These are phyloP conservation scores for Embiotoca jacksoni DNA, from an alignment of 2,113 vertebrate genomes.

Conservation along the genomic window DNA sequence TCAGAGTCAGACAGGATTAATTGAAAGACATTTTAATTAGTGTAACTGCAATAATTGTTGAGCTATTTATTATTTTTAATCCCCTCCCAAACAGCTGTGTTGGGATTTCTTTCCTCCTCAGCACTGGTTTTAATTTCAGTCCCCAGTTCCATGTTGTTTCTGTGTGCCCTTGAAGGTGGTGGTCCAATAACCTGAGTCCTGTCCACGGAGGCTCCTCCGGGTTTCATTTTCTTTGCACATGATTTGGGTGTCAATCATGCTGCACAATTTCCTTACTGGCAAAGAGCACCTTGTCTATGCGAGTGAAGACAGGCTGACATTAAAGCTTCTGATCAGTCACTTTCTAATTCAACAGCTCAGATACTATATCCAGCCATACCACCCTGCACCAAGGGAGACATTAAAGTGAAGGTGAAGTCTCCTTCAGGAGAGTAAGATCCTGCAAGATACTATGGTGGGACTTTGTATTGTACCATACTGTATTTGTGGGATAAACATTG, in stretches of 20 bases:
- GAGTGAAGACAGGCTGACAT: conserved; percentile 29
- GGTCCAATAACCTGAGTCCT: conserved; percentile 32
- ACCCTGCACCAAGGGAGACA: background rate
- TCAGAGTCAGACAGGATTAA: background rate
- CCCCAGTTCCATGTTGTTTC: conserved; percentile 25
- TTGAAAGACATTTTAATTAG: conserved; percentile 33
- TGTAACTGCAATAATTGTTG: conserved; percentile 29
- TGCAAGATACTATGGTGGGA: background rate
- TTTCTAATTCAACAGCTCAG: conserved; percentile 28
- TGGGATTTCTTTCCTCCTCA: background rate
- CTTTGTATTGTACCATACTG: background rate
- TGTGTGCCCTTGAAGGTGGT: conserved; percentile 34
- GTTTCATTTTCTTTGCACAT: conserved; percentile 56
- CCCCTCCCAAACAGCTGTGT: background rate
- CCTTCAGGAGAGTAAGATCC: conserved; percentile 6
- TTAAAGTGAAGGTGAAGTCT: conserved; percentile 34
- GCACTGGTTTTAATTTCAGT: conserved; percentile 17
- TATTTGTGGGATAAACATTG: background rate
- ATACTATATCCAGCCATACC: background rate
- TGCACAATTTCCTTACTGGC: conserved; percentile 14
- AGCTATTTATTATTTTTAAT: conserved; percentile 42
- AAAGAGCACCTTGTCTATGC: conserved; percentile 13
- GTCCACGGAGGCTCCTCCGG: conserved; percentile 18
- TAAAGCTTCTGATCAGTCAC: conserved; percentile 17
- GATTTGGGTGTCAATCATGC: conserved; percentile 64